These are phyloP conservation scores for Drosophila malerkotliana DNA, from an alignment of 1,140 invertebrate species.

Conservation along the genomic window DNA sequence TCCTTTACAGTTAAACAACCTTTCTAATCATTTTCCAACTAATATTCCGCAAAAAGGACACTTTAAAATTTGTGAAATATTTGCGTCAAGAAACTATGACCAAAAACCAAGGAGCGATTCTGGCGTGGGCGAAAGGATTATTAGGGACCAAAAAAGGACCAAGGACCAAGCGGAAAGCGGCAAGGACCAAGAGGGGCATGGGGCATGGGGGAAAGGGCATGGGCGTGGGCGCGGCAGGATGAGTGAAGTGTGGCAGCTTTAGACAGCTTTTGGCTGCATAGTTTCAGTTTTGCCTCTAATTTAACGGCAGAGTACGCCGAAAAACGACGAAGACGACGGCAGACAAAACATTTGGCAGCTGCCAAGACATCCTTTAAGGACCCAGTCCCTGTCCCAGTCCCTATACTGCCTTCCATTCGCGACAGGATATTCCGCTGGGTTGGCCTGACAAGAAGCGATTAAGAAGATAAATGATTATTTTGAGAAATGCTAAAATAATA, in stretches of 20 bases:
- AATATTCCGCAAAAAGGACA: background rate
- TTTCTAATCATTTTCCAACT: background rate
- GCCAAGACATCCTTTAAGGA: constrained; percentile 24
- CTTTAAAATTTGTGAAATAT: constrained; percentile 6
- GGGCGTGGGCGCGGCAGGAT: background rate
- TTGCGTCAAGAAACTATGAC: constrained; percentile 1
- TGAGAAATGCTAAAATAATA: constrained; percentile 66
- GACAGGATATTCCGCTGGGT: constrained; percentile 1
- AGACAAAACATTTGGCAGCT: constrained; percentile 73
- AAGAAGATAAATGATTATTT: constrained; percentile 78
- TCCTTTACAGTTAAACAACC: background rate
- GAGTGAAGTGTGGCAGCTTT: constrained; percentile 49
- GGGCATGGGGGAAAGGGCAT: background rate
- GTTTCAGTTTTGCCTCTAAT: constrained; percentile 57
- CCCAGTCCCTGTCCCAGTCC: too few relatives aligned
- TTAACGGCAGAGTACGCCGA: constrained; percentile 70
- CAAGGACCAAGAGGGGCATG: too few relatives aligned
- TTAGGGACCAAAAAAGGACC: background rate
- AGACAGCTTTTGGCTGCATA: constrained; percentile 48
- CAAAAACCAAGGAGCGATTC: background rate
- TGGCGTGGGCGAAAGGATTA: background rate
- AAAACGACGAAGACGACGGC: constrained; percentile 20
- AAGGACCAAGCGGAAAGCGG: background rate
- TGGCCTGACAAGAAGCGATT: constrained; percentile 61
- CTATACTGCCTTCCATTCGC: background rate